These are phyloP conservation scores for Sitobion miscanthi DNA, from an alignment of 1,140 invertebrate species.

Conservation along the genomic window DNA sequence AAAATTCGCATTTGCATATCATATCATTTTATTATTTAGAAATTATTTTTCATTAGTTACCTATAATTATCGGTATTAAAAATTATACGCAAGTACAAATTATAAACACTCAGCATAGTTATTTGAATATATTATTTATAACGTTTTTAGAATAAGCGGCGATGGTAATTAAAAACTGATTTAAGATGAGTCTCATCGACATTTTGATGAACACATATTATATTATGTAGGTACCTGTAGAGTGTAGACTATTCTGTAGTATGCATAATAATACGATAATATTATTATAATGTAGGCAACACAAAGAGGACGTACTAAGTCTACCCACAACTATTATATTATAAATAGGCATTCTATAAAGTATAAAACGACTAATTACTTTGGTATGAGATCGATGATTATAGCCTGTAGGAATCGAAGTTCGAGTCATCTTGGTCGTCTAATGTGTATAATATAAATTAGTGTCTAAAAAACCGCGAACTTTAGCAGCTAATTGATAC, in stretches of 20 bases:
- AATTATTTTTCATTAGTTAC: background rate
- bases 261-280: background rate
- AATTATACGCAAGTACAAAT: background rate
- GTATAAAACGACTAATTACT: background rate
- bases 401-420: background rate
- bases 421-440: background rate
- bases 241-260: background rate
- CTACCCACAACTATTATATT: background rate
- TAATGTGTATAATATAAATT: background rate
- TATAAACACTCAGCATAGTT: background rate
- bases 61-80: background rate
- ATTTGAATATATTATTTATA: background rate
- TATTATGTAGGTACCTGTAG: background rate
- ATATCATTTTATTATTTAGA: background rate
- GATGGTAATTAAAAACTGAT: background rate
- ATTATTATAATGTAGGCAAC: background rate
- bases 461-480: background rate
- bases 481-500: background rate
- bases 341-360: background rate
- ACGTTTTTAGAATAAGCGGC: background rate
- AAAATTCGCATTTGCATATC: background rate
- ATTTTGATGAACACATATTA: conserved; percentile 1
- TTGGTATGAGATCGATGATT: background rate
- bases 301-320: background rate
- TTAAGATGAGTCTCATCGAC: background rate